Base-by-base conservation (phyloP, 1,140 invertebrate genomes). In the Cydia amplana region DNA sequence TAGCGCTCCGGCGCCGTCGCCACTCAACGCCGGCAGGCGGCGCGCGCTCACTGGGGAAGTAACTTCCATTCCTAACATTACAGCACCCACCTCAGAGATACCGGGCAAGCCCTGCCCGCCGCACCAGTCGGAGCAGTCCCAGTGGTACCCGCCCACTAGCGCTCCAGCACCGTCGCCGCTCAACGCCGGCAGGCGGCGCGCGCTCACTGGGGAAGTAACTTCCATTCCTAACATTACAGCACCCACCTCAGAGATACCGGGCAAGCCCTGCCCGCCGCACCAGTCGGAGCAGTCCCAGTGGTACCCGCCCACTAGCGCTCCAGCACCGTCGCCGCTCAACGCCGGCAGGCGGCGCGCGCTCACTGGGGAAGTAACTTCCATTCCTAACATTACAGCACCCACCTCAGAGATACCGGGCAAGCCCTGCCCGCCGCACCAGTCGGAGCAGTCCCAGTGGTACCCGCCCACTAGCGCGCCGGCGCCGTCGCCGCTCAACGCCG, bases 211-310 rank as follows among this genome's bases (percentile, higher is more conserved):
- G n/a, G n/a, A n/a, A n/a, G n/a, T n/a, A n/a, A n/a, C n/a, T n/a
- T n/a, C n/a, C n/a, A n/a, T n/a, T n/a, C n/a, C n/a, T n/a, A 28
- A 28, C 28, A 28, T 28, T 28, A 28, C 2, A 28, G 4, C 28
- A 28, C 40, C 83, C 89, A 65, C 63, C 85, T 90, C 89, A 75
- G 97, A 97, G 89, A 98, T 98, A 91, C 98, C 98, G 72, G 97
- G 97, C 82, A 98, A 93, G 77, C 97, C 96, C 88, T 96, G 85
- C 76, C 85, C 91, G 95, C 92, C 97, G 95, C 79, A 97, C 97
- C 97, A 98, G n/a, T n/a, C n/a, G n/a, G n/a, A n/a, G n/a, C n/a
- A n/a, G 93, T 99, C 98, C 98, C 98, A 99, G 94, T 98, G 97
- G 93, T 99, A 99, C 89, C 90, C 93, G 82, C 90, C 90, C 79